Evolutionary conservation across 23 tunicate genomes (phyloP), one percentile per base, ranked within the genome.

Genomic region (Ciona savignyi): DNA sequence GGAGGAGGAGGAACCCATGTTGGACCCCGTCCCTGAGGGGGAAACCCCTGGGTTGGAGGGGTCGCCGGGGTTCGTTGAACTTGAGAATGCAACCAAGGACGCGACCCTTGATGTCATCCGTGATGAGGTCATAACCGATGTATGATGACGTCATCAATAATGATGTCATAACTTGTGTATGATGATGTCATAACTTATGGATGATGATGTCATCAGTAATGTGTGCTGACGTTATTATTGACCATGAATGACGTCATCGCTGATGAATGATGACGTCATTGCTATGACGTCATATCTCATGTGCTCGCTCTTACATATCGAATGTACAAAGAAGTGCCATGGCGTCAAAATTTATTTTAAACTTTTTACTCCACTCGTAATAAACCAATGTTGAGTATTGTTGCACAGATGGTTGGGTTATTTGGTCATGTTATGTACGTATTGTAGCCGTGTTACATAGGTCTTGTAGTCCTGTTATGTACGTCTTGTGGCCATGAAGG

Each of bases 1-100:
- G 29, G 78, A 74, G 26, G 78, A 74, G 29, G 78, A 74, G 25
- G 77, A 72, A 11, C n/a, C n/a, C n/a, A 65, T 49, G 32, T 33
- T 49, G 24, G 63, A 33, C 6, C 30, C 30, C 11, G 33, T 4
- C 6, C 61, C 32, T 33, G 32, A 1, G 35, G 67, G 15, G 28
- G 67, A 63, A 63, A 42, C 56, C 56, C 56, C 9, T 9, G 56
- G 56, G 56, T 6, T 9, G 56, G 15, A 42, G 15, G 56, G 56
- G 56, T 6, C 56, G 56, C 11, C 56, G 56, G 56, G 56, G 56
- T 42, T 42, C 56, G 56, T 42, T 9, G 56, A 42, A 42, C 56
- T 42, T 42, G 56, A 42, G 15, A 42, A 42, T 42, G 56, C 56
- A 42, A 42, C 56, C 56, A 42, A 42, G 56, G 56, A 42, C 9